Base-by-base conservation (phyloP, 1,140 invertebrate genomes). In the Melitaea cinxia region DNA sequence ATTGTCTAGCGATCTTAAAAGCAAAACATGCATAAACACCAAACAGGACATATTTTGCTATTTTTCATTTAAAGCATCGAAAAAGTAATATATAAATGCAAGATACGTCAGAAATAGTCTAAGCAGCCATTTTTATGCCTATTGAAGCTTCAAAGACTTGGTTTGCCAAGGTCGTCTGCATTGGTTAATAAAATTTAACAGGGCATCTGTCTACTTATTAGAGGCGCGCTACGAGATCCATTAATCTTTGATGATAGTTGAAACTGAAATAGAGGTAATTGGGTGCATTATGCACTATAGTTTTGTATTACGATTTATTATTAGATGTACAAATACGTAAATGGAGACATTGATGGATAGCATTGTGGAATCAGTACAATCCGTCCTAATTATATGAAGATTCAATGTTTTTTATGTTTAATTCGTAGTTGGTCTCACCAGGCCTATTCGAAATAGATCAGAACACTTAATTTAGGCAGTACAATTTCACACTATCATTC, bases 121-220 rank as follows among this genome's bases (percentile, higher is more conserved):
- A 55, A 17, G 37, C 19, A 26, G 30, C 7, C 3, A 19, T 23
- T 0, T 21, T 2, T 21, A 39, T 56, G 12, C 15, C 37, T 23
- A 42, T 42, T 56, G 54, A 56, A 56, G 54, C 35, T 56, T 45
- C 37, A 56, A 26, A 56, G 54, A 56, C 35, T 56, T 23, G 19
- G 9, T 19, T 24, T n/a, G 10, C 35, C 33, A 42, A 56, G 54
- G 54, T 39, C 39, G 19, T 23, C 1, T 45, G 37, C 54, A 26
- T 14, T n/a, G 24, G 35, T 17, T n/a, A 56, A 56, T 56, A 56
- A 56, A 56, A 56, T 56, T 56, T 56, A 56, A 56, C 35, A 21
- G 39, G 37, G 35, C 53, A 23, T 45, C 39, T 56, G 53, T 42
- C 33, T 21, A 56, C 53, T 56, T 56, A 56, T 56, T 56, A 42